phyloP scores from a whole-genome alignment of 2,113 vertebrate species.

The Hyla sarda region DNA sequence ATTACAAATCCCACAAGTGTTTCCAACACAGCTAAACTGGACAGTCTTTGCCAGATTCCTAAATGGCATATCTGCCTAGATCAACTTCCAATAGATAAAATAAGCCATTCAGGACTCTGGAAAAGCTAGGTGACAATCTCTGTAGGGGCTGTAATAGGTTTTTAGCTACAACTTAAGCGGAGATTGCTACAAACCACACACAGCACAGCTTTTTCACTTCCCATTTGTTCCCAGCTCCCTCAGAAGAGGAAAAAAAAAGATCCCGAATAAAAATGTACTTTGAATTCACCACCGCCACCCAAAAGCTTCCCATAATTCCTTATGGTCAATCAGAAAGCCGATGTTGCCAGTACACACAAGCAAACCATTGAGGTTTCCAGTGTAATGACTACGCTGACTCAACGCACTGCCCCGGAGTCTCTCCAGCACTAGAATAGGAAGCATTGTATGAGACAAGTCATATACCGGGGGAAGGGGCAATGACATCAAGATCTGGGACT shows the following conservation, averaged over 20 bases:
- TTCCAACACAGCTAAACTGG: no score
- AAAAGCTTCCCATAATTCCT: conserved; percentile 19
- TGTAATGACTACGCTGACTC: background rate
- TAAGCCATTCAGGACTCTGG: no score
- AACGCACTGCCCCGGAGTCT: background rate
- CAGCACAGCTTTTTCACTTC: no score
- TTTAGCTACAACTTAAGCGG: no score
- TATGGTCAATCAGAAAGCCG: background rate
- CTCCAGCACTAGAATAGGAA: conserved; percentile 17
- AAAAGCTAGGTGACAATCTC: no score
- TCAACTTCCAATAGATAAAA: no score
- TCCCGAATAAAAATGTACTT: background rate
- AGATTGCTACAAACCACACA: no score
- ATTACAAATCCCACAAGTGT: background rate
- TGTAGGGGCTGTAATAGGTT: no score
- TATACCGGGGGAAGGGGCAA: background rate
- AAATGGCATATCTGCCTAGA: no score
- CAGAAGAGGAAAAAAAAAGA: background rate
- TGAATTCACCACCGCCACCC: conserved; percentile 17
- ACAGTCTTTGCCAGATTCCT: background rate
- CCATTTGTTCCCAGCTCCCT: background rate
- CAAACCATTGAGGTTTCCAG: conserved; percentile 20
- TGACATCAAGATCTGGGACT: background rate
- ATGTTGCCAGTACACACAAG: conserved; percentile 32
- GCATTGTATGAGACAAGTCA: conserved; percentile 49